Conservation (phyloP, 2,113 vertebrate species). For the Rhinogobius similis region DNA sequence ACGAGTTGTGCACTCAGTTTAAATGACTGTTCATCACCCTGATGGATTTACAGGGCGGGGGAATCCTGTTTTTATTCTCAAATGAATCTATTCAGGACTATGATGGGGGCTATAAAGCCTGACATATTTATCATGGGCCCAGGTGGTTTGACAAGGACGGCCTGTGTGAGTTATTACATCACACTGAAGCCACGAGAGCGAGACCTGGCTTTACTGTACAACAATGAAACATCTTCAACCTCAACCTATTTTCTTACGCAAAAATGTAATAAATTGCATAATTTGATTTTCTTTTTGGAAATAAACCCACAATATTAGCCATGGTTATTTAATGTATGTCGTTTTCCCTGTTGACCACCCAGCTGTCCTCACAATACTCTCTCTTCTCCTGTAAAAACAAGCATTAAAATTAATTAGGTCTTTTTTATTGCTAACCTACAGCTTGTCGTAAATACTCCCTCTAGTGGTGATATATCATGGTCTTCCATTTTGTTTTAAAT, state of each 20-base stretch:
- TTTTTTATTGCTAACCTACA: constrained; percentile 82
- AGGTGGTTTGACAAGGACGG: constrained; percentile 77
- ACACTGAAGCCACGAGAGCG: constrained; percentile 41
- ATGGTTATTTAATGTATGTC: constrained; percentile 5
- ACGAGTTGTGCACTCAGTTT: constrained; percentile 66
- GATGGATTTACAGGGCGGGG: constrained; percentile 72
- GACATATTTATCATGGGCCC: constrained; percentile 76
- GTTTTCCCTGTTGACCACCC: constrained; percentile 42
- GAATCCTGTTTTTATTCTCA: constrained; percentile 77
- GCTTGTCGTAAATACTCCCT: constrained; percentile 82
- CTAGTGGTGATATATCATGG: constrained; percentile 77
- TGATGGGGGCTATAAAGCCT: constrained; percentile 73
- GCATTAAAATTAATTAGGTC: constrained; percentile 93
- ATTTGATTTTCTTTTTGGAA: not conserved
- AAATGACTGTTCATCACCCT: constrained; percentile 72
- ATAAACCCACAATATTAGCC: not conserved
- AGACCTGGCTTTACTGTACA: constrained; percentile 53
- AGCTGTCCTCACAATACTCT: constrained; percentile 28
- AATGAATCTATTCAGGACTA: constrained; percentile 73
- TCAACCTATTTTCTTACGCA: constrained; percentile 25
- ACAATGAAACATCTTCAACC: constrained; percentile 15
- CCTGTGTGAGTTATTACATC: constrained; percentile 70
- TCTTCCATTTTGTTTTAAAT: constrained; percentile 82
- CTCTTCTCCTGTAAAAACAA: constrained; percentile 80
- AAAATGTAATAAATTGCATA: not conserved